These are phyloP conservation scores for Tympanoctomys barrerae DNA, from an alignment of 2,797 vertebrate genomes.

Conservation along the genomic window DNA sequence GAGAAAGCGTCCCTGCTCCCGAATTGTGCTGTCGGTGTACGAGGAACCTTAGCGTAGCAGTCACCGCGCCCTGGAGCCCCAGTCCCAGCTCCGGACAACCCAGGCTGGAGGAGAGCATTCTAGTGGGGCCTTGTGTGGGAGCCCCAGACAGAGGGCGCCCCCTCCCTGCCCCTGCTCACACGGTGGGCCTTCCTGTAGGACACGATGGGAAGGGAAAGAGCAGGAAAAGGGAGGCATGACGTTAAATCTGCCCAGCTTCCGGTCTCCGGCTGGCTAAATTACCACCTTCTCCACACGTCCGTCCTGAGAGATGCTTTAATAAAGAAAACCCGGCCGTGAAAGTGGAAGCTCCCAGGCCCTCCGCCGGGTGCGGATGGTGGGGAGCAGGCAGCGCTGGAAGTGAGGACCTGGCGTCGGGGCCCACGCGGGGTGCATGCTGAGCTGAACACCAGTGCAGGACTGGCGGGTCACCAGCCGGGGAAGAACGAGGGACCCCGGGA, in stretches of 20 bases:
- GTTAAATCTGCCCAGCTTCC: neutral
- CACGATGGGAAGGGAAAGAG: neutral
- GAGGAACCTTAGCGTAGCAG: neutral
- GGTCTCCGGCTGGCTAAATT: neutral
- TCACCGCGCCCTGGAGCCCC: neutral
- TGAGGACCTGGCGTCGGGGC: neutral
- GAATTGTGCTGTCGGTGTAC: neutral
- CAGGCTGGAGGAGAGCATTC: neutral
- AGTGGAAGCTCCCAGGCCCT: neutral
- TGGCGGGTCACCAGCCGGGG: neutral
- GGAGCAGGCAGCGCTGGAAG: no score
- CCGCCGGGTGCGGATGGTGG: neutral
- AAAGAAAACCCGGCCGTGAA: neutral
- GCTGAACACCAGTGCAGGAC: neutral
- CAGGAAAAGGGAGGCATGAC: neutral
- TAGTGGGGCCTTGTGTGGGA: neutral
- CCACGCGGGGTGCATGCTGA: fast-evolving
- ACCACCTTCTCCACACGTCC: neutral
- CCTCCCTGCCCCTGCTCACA: fast-evolving
- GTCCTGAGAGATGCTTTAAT: no score
- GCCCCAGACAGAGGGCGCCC: fast-evolving
- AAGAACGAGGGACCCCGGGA: neutral
- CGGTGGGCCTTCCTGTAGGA: neutral
- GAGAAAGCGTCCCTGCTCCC: neutral
- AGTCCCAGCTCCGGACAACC: neutral